phyloP scores from a whole-genome alignment of 2,113 vertebrate genomes.

The Percopsis transmontana region DNA sequence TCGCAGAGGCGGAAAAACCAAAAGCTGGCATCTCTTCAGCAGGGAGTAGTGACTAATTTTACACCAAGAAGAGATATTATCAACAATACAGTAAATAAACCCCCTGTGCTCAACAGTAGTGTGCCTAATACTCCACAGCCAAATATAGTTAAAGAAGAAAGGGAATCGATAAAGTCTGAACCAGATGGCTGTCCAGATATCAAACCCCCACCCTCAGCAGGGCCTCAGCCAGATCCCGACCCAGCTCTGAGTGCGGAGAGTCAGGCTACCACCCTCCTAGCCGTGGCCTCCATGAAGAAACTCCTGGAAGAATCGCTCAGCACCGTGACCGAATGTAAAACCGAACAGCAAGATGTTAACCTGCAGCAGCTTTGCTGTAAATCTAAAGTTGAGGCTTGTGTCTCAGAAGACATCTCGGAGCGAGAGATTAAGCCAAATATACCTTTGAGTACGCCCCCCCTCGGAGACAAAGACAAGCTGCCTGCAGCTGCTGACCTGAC shows the following conservation, averaged over 20 bases:
- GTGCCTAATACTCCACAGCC: conserved; percentile 4
- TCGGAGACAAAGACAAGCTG: conserved; percentile 26
- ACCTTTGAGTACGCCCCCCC: conserved; percentile 13
- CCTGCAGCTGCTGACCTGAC: conserved; percentile 40
- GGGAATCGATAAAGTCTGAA: conserved; percentile 36
- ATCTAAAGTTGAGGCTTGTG: conserved; percentile 18
- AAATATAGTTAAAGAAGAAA: conserved; percentile 65
- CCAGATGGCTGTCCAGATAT: conserved; percentile 55
- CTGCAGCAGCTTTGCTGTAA: conserved; percentile 31
- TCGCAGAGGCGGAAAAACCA: conserved; percentile 50
- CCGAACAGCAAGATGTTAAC: conserved; percentile 25
- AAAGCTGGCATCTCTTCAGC: conserved; percentile 14
- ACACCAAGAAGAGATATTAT: neutral
- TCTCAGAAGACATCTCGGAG: conserved; percentile 21
- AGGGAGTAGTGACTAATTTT: neutral
- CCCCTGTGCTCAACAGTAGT: neutral
- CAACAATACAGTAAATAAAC: neutral
- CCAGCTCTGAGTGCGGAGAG: conserved; percentile 56
- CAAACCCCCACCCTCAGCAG: conserved; percentile 45
- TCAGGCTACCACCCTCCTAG: conserved; percentile 75
- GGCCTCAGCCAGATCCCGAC: conserved; percentile 55
- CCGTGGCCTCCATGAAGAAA: conserved; percentile 80
- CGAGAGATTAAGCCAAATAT: conserved; percentile 41
- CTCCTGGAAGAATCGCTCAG: conserved; percentile 78
- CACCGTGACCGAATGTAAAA: conserved; percentile 56